Evolutionary conservation across 1,140 invertebrate genomes (phyloP), one percentile per base, ranked within the genome.

Genomic region (Vanessa tameamea): DNA sequence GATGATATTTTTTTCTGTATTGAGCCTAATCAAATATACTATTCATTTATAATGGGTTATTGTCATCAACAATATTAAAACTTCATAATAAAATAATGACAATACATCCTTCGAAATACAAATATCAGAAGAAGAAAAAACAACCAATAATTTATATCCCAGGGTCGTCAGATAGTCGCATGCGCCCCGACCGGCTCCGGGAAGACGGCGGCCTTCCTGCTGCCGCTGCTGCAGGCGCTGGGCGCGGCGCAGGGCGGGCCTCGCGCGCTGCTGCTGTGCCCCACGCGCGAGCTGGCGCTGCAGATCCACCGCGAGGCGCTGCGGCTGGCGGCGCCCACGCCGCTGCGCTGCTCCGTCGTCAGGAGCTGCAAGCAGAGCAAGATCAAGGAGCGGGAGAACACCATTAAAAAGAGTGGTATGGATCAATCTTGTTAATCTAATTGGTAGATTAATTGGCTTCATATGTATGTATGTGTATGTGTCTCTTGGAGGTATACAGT

Each of bases 111-210:
- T 1, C 0, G 20, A 20, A 20, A 20, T 20, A 1, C 20, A 20
- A 20, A 0, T 20, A 20, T 20, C 20, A 20, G 20, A 20, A 20
- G 20, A 20, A 31, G 6, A 31, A 31, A 31, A 31, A 31, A 31
- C 26, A 31, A 31, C 0, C 26, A 16, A 55, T 59, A 7, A 26
- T 31, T 11, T n/a, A 15, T 37, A 47, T 53, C 80, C 16, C 78
- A 97, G 95, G 94, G 95, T 48, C 94, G 97, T 67, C 96, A 99
- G 87, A 90, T 99, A 20, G 94, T 99, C 85, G 98, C 97, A 9
- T 99, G 97, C 93, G 99, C 99, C 0, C 98, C 98, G 13, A 99
- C 98, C 1, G 98, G 98, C 14, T 98, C 97, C 5, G 95, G 94
- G 1, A 98, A 98, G 93, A 98, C 97, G 0, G 95, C 96, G 15